Evolutionary conservation across 2,888 invertebrate species (phyloP).

Genomic region (Eupithecia centaureata): DNA sequence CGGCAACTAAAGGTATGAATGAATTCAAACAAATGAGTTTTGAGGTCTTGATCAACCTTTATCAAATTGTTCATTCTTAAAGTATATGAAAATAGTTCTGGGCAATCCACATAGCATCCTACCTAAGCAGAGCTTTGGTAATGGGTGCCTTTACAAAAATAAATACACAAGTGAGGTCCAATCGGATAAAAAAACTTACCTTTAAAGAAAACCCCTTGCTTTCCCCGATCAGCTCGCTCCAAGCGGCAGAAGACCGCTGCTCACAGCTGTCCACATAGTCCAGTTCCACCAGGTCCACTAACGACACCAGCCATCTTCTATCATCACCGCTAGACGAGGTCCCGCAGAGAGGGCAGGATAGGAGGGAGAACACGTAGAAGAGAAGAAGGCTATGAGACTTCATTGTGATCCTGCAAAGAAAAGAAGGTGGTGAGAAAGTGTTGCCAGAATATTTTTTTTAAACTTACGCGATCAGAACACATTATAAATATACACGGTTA

Average conservation of each 20-base stretch:
- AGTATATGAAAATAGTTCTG: too few species aligned
- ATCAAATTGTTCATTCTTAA: too few species aligned
- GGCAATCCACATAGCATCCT: too few species aligned
- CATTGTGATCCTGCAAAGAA: conserved; percentile 64
- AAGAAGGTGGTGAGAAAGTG: neutral
- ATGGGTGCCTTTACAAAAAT: too few species aligned
- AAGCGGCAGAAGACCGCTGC: conserved; percentile 67
- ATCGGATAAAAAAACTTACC: too few species aligned
- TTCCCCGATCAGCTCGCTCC: conserved; percentile 71
- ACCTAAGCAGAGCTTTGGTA: too few species aligned
- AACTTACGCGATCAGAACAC: too few species aligned
- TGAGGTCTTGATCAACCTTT: too few species aligned
- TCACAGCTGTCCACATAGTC: conserved; percentile 79
- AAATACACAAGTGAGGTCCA: too few species aligned
- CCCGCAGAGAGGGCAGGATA: conserved; percentile 62
- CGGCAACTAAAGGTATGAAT: too few species aligned
- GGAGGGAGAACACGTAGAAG: conserved; percentile 63
- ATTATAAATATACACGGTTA: too few species aligned
- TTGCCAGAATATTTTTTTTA: neutral
- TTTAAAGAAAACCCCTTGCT: conserved; percentile 64
- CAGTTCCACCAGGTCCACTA: conserved; percentile 75
- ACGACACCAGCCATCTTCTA: conserved; percentile 65
- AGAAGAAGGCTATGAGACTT: conserved; percentile 59
- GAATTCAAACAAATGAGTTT: too few species aligned
- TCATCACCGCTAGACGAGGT: conserved; percentile 68